Base-by-base conservation (phyloP, 2,888 invertebrate genomes). In the Macrophya alboannulata region DNA sequence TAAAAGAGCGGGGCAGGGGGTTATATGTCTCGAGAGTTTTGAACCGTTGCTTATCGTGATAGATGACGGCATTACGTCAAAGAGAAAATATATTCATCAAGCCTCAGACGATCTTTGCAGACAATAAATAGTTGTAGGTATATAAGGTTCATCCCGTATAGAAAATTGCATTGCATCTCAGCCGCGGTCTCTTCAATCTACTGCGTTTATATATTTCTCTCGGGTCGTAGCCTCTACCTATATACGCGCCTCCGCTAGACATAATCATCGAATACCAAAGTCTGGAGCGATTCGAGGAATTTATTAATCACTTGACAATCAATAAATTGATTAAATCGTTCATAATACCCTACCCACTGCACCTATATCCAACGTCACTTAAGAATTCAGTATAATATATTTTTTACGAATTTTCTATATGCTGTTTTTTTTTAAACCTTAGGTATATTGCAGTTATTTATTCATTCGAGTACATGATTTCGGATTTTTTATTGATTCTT, bases 251-350 rank as follows among this genome's bases (percentile, higher is more conserved):
- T 31, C 10, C 77, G 12, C 25, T 55, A 31, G 77, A 51, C 37
- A 77, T 77, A 77, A 77, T 77, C 55, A 55, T 77, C 15, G 55
- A 48, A 77, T 77, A 77, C 77, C 77, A 31, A 48, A 55, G 43
- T 21, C 72, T 37, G 51, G 37, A 37, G 77, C 15, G 48, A 77
- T 77, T 77, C 77, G 10, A 77, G 77, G 77, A 77, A 77, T 77
- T 77, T 55, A 77, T 77, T 77, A 55, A 77, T 77, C 48, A 55
- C 77, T 77, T 55, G 40, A 17, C 48, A 55, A 17, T 77, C 77
- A 55, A 77, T 55, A 77, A 77, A 77, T 77, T 77, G 51, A 77
- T 31, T 45, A 45, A 74, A 45, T 45, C 21, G 17, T 74, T 68
- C 6, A 31, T 31, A 31, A 31, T 31, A 37, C 37, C 25, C 31